These are phyloP conservation scores for Asbolus verrucosus DNA, from an alignment of 1,140 invertebrate species.

Conservation along the genomic window DNA sequence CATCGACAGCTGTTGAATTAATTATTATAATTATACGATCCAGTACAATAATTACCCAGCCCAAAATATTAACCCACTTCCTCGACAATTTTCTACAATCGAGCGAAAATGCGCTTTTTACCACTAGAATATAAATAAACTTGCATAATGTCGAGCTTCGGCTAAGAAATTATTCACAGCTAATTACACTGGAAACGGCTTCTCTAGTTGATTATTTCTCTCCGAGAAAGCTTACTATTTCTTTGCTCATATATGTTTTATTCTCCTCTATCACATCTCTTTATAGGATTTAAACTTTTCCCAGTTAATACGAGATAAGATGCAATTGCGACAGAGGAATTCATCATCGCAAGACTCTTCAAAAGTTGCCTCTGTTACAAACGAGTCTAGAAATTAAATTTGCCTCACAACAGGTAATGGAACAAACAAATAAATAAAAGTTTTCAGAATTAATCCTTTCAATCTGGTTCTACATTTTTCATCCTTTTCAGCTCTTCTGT, in stretches of 20 bases:
- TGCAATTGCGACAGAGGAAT: neutral
- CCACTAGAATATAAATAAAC: conserved; percentile 15
- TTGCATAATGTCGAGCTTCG: conserved; percentile 24
- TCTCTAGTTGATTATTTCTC: conserved; percentile 22
- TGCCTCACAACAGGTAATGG: too few relatives aligned
- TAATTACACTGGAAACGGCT: conserved; percentile 33
- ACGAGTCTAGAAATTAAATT: too few relatives aligned
- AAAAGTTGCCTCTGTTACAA: too few relatives aligned
- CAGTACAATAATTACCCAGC: neutral
- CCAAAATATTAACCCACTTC: conserved; percentile 2
- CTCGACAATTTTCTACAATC: neutral
- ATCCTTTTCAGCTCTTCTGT: too few relatives aligned
- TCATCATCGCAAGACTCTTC: too few relatives aligned
- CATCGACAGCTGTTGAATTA: conserved; percentile 28
- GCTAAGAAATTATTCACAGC: conserved; percentile 33
- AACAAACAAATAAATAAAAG: too few relatives aligned
- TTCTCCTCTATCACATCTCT: conserved; percentile 15
- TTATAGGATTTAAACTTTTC: conserved; percentile 8
- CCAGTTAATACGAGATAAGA: conserved; percentile 21
- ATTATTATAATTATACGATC: conserved; percentile 21
- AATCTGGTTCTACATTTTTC: too few relatives aligned
- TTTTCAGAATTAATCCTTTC: too few relatives aligned
- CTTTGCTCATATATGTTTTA: conserved; percentile 16
- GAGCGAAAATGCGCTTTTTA: neutral
- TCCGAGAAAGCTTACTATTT: conserved; percentile 20